phyloP scores from a whole-genome alignment of 2,797 vertebrate species.

The Coregonus suidteri region DNA sequence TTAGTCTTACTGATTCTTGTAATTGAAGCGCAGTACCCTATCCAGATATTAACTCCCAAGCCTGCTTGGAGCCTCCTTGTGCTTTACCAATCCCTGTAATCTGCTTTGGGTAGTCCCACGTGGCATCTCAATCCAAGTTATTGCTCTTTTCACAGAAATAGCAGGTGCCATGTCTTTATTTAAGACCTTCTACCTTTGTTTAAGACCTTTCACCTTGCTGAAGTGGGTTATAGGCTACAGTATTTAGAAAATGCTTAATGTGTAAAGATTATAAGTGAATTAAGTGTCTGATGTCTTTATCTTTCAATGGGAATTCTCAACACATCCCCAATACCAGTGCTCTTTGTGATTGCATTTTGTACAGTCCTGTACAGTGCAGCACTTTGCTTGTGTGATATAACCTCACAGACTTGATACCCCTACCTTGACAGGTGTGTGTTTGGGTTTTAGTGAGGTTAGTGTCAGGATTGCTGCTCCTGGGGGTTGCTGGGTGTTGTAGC shows the following conservation, averaged over 20 bases:
- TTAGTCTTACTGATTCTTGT: background rate
- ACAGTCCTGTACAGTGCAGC: background rate
- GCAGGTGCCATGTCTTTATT: background rate
- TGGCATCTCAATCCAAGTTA: conserved; percentile 4
- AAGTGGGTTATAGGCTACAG: background rate
- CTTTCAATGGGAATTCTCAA: background rate
- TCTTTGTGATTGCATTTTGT: background rate
- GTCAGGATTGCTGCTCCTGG: conserved; percentile 39
- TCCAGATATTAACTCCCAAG: background rate
- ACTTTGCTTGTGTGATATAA: background rate
- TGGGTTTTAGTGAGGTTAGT: conserved; percentile 55
- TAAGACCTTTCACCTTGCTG: background rate
- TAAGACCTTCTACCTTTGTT: background rate
- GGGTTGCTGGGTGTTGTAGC: conserved; percentile 44
- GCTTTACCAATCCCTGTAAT: conserved; percentile 13
- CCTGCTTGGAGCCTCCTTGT: background rate
- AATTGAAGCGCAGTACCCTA: background rate
- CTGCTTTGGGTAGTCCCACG: conserved; percentile 4
- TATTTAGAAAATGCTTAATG: background rate
- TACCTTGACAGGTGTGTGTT: conserved; percentile 62
- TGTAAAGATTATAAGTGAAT: background rate
- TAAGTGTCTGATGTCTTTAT: conserved; percentile 3
- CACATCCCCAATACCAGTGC: background rate
- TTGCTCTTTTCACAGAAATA: background rate
- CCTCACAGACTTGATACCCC: conserved; percentile 18